phyloP scores from a whole-genome alignment of 2,797 vertebrate species.

The Pseudopleuronectes americanus region DNA sequence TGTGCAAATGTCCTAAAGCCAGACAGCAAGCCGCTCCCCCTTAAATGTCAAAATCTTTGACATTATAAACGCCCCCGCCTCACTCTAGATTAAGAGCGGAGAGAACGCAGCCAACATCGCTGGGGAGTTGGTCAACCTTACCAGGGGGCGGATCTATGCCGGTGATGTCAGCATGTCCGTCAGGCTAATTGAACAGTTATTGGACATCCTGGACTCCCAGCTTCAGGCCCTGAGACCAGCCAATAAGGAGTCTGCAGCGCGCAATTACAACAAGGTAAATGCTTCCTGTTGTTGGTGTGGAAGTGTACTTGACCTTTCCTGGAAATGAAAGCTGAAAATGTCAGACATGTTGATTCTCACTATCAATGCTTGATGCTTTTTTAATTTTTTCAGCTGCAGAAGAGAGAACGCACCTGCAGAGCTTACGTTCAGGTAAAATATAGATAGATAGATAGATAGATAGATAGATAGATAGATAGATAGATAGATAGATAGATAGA shows the following conservation, averaged over 20 bases:
- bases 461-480: not conserved
- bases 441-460: not conserved
- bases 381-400: constrained; percentile 86
- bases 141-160: constrained; percentile 91
- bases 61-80: constrained; percentile 61
- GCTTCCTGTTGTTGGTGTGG: constrained; percentile 18
- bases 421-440: constrained; percentile 90
- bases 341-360: constrained; percentile 53
- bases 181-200: constrained; percentile 91
- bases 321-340: constrained; percentile 56
- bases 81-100: constrained; percentile 91
- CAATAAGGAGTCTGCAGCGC: constrained; percentile 91
- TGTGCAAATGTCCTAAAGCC: constrained; percentile 55
- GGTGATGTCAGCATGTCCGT: constrained; percentile 95
- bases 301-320: constrained; percentile 60
- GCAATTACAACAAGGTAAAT: constrained; percentile 93
- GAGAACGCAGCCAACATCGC: constrained; percentile 96
- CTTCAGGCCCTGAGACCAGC: constrained; percentile 92
- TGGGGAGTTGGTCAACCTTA: constrained; percentile 91
- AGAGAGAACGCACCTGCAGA: constrained; percentile 91
- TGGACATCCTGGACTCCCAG: constrained; percentile 94
- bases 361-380: constrained; percentile 23
- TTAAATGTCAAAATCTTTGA: constrained; percentile 76
- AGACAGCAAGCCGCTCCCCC: constrained; percentile 45
- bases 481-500: not conserved